These are phyloP conservation scores for Tamias sibiricus DNA, from an alignment of 2,113 vertebrate genomes.

Conservation along the genomic window DNA sequence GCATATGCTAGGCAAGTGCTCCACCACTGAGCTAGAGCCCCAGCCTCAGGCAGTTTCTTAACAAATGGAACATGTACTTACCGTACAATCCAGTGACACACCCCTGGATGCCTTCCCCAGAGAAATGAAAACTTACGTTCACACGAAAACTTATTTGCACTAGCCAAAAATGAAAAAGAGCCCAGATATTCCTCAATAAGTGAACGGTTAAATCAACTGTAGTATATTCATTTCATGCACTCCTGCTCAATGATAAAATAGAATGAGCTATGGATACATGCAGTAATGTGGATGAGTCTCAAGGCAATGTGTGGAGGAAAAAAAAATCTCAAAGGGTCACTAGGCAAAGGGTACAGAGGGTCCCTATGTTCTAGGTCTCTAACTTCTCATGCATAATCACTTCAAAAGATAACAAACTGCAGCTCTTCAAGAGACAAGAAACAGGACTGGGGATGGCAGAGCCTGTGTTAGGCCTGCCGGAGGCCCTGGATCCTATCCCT, in stretches of 20 bases:
- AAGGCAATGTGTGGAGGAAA: neutral
- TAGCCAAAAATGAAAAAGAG: neutral
- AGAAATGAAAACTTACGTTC: neutral
- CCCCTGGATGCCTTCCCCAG: neutral
- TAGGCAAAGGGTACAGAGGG: neutral
- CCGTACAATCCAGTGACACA: neutral
- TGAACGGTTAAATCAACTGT: neutral
- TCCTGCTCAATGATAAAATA: neutral
- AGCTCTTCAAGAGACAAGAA: neutral
- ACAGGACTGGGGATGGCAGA: no score
- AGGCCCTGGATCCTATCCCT: no score
- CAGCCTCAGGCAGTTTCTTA: neutral
- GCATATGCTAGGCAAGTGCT: no score
- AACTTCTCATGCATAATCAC: neutral
- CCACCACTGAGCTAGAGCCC: neutral
- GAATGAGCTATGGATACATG: neutral
- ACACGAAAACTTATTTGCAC: neutral
- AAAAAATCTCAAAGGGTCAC: neutral
- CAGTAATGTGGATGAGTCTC: no score
- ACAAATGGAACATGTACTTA: neutral
- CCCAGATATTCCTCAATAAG: neutral
- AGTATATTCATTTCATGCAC: fast-evolving
- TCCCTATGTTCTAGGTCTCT: neutral
- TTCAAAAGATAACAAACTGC: neutral
- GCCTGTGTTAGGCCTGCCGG: no score